Evolutionary conservation across 2,888 invertebrate species (phyloP).

Genomic region (Megalurothrips usitatus): DNA sequence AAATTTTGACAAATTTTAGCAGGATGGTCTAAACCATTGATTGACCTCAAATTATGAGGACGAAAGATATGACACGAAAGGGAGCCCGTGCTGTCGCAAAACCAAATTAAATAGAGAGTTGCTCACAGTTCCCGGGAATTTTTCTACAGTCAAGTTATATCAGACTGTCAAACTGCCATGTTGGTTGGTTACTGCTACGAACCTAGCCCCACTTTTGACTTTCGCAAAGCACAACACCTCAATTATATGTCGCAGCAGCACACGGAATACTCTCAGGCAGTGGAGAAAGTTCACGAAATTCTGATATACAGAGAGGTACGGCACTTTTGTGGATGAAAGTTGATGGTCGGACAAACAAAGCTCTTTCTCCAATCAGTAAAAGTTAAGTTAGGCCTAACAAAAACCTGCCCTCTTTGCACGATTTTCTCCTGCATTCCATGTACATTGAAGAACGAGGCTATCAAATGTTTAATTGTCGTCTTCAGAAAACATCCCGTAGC

Average conservation of each 20-base stretch:
- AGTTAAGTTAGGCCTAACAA: slow-evolving; percentile 20
- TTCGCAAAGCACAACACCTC: no score
- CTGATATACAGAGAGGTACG: background rate
- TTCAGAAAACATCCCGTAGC: background rate
- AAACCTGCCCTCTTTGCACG: background rate
- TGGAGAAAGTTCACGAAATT: no score
- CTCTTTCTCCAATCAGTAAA: slow-evolving; percentile 17
- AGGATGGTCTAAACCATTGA: slow-evolving; percentile 20
- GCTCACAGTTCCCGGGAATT: no score
- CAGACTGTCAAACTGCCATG: slow-evolving; percentile 39
- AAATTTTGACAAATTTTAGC: background rate
- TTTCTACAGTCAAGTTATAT: background rate
- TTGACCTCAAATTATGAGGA: slow-evolving; percentile 16
- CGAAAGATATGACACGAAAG: background rate
- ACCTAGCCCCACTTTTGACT: background rate
- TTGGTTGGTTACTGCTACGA: slow-evolving; percentile 36
- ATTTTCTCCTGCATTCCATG: slow-evolving; percentile 29
- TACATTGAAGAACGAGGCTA: background rate
- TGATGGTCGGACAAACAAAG: slow-evolving; percentile 15
- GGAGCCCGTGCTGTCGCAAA: background rate
- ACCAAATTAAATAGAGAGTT: no score
- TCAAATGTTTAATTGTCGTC: slow-evolving; percentile 27
- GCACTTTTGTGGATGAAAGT: background rate
- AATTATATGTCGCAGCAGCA: no score
- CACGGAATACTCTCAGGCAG: no score